phyloP scores from a whole-genome alignment of 1,140 invertebrate genomes.

The Galleria mellonella region DNA sequence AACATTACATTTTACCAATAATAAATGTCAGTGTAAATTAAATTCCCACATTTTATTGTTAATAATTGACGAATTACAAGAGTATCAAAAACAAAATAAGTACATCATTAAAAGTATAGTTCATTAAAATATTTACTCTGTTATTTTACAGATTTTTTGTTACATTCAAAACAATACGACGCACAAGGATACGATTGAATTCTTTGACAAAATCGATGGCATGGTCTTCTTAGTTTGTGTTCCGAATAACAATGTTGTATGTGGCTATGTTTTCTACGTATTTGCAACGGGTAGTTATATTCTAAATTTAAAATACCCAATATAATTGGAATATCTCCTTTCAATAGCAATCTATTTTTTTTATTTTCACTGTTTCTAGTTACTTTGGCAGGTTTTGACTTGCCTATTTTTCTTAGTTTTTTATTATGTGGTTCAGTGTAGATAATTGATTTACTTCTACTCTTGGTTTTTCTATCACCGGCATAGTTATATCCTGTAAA shows the following conservation, averaged over 20 bases:
- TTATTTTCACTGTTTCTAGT: conserved; percentile 4
- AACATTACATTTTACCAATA: conserved; percentile 23
- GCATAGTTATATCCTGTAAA: not conserved
- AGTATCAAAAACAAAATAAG: too few species aligned
- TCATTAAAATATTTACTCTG: not conserved
- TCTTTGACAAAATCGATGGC: conserved; percentile 9
- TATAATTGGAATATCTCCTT: conserved; percentile 22
- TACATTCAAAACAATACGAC: conserved; percentile 23
- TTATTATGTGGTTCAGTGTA: not conserved
- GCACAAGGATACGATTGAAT: conserved; percentile 25
- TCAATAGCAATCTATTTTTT: conserved; percentile 15
- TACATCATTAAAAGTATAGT: too few species aligned
- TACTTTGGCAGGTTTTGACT: too few species aligned
- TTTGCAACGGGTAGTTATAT: not conserved
- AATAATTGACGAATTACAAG: too few species aligned
- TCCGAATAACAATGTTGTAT: conserved; percentile 9
- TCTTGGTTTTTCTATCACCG: not conserved
- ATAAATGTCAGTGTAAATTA: conserved; percentile 4
- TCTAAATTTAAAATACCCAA: conserved; percentile 21
- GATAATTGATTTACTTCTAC: conserved; percentile 6
- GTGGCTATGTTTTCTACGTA: not conserved
- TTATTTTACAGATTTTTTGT: conserved; percentile 10
- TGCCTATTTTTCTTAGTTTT: not conserved
- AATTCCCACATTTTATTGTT: too few species aligned
- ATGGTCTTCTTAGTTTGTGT: conserved; percentile 1